Evolutionary conservation across 2,888 invertebrate genomes (phyloP), one percentile per base, ranked within the genome.

Genomic region (Ichneumoninae sp.): DNA sequence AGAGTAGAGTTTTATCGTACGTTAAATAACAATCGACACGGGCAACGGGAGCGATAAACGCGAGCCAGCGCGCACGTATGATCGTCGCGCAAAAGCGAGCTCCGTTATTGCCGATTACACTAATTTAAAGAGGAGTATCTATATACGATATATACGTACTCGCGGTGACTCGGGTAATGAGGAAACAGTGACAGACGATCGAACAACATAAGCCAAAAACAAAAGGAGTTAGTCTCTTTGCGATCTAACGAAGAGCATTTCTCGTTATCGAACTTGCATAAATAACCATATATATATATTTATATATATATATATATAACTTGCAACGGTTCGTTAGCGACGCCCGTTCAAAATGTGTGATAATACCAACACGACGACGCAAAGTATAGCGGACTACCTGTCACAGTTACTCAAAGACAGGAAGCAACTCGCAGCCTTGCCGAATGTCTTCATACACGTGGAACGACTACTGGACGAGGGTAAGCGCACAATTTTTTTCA

Each of bases 391-490:
- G 95, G 99, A 99, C 96, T 99, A 99, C 96, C 96, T 99, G 96
- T 99, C 99, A 94, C 99, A 99, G 96, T 96, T 99, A 95, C 96
- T 99, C 94, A 99, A 99, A 96, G 99, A 99, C 96, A 98, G 99
- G 96, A 99, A 99, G 96, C 99, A 99, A 96, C 96, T 99, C 94
- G 98, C 98, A 94, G 99, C 99, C 94, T 99, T 99, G 95, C 99
- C 99, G 91, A 99, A 99, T 96, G 98, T 99, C 94, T 99, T 99
- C 96, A 97, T 98, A 95, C 99, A 99, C 96, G 97, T 99, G 94
- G 99, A 99, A 95, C 97, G 99, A 94, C 97, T 99, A 93, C 96
- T 99, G 94, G 99, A 99, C 94, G 99, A 99, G 97, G 99, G 99
- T 99, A 96, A 95, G 95, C 93, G 86, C 76, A 54, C 82, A 83